Base-by-base conservation (phyloP, 2,797 vertebrate genomes). In the Microhierax caerulescens region DNA sequence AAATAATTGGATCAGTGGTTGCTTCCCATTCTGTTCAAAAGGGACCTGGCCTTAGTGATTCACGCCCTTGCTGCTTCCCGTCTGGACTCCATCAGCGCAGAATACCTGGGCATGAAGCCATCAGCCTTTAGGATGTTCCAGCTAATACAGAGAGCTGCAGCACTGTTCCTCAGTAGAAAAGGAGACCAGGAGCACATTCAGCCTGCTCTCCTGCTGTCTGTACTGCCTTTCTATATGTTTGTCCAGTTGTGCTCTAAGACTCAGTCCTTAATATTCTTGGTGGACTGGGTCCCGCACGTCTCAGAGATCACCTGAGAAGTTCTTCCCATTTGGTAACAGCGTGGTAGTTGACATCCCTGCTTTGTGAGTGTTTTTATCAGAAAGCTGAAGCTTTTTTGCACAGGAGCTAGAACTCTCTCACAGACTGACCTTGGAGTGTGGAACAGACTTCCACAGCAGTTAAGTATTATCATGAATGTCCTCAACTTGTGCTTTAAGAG, bases 91-190 rank as follows among this genome's bases (percentile, higher is more conserved):
- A 90, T 95, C 89, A 95, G 87, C 3, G 1, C 87, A 76, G 89
- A 95, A 93, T 94, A 96, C 93, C 96, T 93, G 94, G 95, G 94
- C 96, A 94, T 64, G 78, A 63, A 95, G 96, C 97, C 95, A 95
- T 95, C 79, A 93, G 88, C 60, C 92, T 79, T 76, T 84, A 76
- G 90, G 92, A 95, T 19, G 28, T 93, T 94, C 93, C 96, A 95
- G 70, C 80, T 87, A 85, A 60, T 43, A 48, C 63, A 64, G 72
- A 94, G 70, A 89, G 85, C 88, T 88, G 74, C 90, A 87, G 78
- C 77, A 41, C 80, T 69, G 30, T 43, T 93, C 51, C 79, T 95
- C 73, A 39, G 85, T 57, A 87, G 94, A 63, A 69, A 28, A 73
- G n/a, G 80, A 88, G 36, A 88, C 73, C 59, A 68, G 51, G 30